Evolutionary conservation across 2,888 invertebrate genomes (phyloP).

Genomic region (Thymelicus lineola): DNA sequence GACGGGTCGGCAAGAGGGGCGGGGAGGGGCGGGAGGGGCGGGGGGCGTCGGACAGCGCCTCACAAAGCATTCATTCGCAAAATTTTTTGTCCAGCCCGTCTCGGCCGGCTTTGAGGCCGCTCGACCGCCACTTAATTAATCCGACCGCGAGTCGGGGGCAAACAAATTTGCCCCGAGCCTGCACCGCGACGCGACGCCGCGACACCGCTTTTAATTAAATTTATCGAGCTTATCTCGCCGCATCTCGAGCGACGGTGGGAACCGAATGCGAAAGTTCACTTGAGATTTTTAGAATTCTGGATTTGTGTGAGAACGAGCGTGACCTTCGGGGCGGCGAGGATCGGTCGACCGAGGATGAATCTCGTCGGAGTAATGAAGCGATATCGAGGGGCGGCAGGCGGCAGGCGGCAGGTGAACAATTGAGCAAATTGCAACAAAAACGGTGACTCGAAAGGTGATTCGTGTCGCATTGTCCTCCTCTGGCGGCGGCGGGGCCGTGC

Average conservation of each 20-base stretch:
- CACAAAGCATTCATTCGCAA: constrained; percentile 36
- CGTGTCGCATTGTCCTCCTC: constrained; percentile 48
- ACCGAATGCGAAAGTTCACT: constrained; percentile 64
- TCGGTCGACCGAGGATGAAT: constrained; percentile 29
- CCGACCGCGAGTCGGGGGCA: constrained; percentile 61
- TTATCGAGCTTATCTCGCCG: constrained; percentile 78
- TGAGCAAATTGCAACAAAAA: constrained; percentile 65
- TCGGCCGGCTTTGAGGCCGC: constrained; percentile 53
- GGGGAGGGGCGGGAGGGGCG: constrained; percentile 3
- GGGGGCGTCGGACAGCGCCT: constrained; percentile 15
- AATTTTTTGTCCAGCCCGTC: constrained; percentile 45
- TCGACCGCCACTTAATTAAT: constrained; percentile 70
- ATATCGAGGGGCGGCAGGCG: constrained; percentile 51
- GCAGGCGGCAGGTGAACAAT: constrained; percentile 55
- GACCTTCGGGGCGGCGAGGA: constrained; percentile 36
- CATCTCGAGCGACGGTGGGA: constrained; percentile 65
- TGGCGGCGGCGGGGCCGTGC: constrained; percentile 8
- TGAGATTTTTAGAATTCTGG: constrained; percentile 69
- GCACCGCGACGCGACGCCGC: constrained; percentile 49
- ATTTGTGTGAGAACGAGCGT: constrained; percentile 63
- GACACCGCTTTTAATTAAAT: constrained; percentile 76
- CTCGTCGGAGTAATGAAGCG: constrained; percentile 52
- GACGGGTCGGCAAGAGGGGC: neutral
- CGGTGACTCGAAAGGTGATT: constrained; percentile 52
- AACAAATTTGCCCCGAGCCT: constrained; percentile 67